These are phyloP conservation scores for Tragelaphus imberbis DNA, from an alignment of 2,113 vertebrate genomes.

Conservation along the genomic window DNA sequence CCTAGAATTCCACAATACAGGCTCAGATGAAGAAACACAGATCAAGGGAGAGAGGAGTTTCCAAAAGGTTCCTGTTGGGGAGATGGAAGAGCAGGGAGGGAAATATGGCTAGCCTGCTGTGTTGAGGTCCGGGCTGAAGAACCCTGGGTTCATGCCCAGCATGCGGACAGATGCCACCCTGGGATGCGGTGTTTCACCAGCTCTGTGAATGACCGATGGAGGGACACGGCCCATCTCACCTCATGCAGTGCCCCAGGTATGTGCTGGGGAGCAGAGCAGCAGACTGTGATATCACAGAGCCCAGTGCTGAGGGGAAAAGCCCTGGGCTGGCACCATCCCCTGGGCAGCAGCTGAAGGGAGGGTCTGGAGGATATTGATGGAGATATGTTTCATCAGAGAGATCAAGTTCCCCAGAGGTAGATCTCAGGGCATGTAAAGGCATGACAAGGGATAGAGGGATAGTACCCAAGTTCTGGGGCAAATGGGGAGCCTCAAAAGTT, in stretches of 20 bases:
- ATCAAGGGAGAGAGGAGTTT: background rate
- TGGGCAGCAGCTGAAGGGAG: background rate
- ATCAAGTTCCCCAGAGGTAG: background rate
- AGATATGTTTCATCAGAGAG: background rate
- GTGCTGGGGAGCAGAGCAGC: background rate
- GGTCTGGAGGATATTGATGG: no score
- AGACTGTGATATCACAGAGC: no score
- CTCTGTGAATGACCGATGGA: background rate
- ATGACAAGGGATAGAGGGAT: rapidly evolving
- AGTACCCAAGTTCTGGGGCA: background rate
- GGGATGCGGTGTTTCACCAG: background rate
- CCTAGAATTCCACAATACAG: rapidly evolving
- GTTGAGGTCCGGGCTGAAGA: rapidly evolving
- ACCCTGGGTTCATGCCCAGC: background rate
- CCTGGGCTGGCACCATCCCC: background rate
- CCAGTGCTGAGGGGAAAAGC: background rate
- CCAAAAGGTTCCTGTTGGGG: rapidly evolving
- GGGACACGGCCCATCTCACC: background rate
- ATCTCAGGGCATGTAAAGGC: rapidly evolving
- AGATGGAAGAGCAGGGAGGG: rapidly evolving
- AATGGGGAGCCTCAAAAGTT: rapidly evolving
- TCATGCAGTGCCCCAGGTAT: rapidly evolving
- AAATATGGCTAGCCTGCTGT: rapidly evolving
- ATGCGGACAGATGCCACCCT: background rate
- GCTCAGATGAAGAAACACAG: background rate